Evolutionary conservation across 1,140 invertebrate species (phyloP).

Genomic region (Eumaeus atala): DNA sequence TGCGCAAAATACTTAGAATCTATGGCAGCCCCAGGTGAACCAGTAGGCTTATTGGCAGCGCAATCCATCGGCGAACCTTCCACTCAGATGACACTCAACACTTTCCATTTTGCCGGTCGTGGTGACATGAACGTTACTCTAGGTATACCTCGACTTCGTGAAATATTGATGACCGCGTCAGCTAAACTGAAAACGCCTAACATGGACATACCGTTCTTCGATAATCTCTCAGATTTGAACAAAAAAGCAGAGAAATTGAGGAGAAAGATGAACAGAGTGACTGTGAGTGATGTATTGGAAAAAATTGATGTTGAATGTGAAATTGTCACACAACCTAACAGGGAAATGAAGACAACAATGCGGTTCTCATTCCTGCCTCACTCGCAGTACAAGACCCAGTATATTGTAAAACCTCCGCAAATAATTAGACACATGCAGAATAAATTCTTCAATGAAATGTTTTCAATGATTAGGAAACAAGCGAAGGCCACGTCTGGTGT

Average conservation of each 20-base stretch:
- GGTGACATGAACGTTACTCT: slow-evolving; percentile 99
- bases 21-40: slow-evolving; percentile 92
- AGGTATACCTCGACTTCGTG: slow-evolving; percentile 95
- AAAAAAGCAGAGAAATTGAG: slow-evolving; percentile 81
- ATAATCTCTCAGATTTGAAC: slow-evolving; percentile 70
- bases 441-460: slow-evolving; percentile 79
- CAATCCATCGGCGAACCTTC: slow-evolving; percentile 98
- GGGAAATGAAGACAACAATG: slow-evolving; percentile 76
- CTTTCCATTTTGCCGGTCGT: slow-evolving; percentile 99
- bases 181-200: slow-evolving; percentile 95
- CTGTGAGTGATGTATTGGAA: slow-evolving; percentile 85
- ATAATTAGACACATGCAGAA: slow-evolving; percentile 82
- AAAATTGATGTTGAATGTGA: slow-evolving; percentile 80
- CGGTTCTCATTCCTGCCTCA: slow-evolving; percentile 84
- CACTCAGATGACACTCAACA: slow-evolving; percentile 99
- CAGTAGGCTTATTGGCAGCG: slow-evolving; percentile 96
- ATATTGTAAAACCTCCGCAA: slow-evolving; percentile 79
- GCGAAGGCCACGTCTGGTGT: slow-evolving; percentile 58
- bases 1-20: slow-evolving; percentile 85
- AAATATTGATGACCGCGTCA: slow-evolving; percentile 97
- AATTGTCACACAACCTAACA: slow-evolving; percentile 73
- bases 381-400: slow-evolving; percentile 82
- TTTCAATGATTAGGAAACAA: slow-evolving; percentile 73
- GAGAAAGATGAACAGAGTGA: slow-evolving; percentile 83
- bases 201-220: slow-evolving; percentile 92